Conservation (phyloP, 2,888 invertebrate genomes). For the Timandra comae region DNA sequence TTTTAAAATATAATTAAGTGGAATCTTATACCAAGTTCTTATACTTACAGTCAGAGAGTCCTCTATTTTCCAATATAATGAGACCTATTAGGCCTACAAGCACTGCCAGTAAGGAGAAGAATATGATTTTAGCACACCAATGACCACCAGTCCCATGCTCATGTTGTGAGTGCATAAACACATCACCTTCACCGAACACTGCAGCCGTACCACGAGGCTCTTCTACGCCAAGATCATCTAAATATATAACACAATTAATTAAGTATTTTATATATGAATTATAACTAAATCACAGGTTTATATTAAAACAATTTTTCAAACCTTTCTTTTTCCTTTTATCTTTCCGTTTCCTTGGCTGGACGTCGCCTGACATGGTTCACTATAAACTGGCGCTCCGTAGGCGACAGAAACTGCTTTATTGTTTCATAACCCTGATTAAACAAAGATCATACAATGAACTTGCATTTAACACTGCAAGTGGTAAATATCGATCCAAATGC, state of each 20-base stretch:
- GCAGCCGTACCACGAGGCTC: slow-evolving; percentile 69
- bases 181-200: slow-evolving; percentile 78
- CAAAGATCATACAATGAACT: slow-evolving; percentile 51
- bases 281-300: no score
- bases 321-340: slow-evolving; percentile 90
- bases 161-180: slow-evolving; percentile 85
- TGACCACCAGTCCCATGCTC: slow-evolving; percentile 88
- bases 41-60: slow-evolving; percentile 84
- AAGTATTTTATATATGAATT: slow-evolving; percentile 3
- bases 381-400: slow-evolving; percentile 56
- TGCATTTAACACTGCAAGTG: slow-evolving; percentile 36
- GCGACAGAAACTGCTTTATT: slow-evolving; percentile 61
- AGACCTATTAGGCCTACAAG: slow-evolving; percentile 84
- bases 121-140: slow-evolving; percentile 89
- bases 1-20: no score
- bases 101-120: slow-evolving; percentile 84
- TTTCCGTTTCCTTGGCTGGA: slow-evolving; percentile 90
- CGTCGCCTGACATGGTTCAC: slow-evolving; percentile 88
- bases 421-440: slow-evolving; percentile 74
- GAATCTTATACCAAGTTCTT: no score
- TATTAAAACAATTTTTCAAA: no score
- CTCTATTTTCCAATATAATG: slow-evolving; percentile 87
- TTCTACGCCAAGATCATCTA: slow-evolving; percentile 67
- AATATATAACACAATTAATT: slow-evolving; percentile 22
- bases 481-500: slow-evolving; percentile 53